Evolutionary conservation across 2,113 vertebrate genomes (phyloP).

Genomic region (Gopherus flavomarginatus): DNA sequence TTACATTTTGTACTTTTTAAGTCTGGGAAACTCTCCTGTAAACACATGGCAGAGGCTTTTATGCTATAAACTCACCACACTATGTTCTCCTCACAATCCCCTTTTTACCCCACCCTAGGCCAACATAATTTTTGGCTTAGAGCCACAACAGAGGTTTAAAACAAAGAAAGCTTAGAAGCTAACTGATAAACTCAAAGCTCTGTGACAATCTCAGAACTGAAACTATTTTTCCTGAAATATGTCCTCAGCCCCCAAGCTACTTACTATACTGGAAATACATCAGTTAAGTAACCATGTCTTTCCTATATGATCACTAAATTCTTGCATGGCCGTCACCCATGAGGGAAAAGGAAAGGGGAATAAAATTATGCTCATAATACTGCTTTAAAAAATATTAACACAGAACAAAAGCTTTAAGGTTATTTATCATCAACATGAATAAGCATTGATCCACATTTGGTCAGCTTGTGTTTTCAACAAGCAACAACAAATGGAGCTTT

Average conservation of each 20-base stretch:
- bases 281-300: not conserved
- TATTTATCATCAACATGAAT: not conserved
- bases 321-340: fast-evolving
- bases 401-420: not conserved
- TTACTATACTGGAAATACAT: not conserved
- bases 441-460: constrained; percentile 26
- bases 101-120: not conserved
- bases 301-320: constrained; percentile 9
- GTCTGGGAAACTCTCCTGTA: not conserved
- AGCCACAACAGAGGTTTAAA: not conserved
- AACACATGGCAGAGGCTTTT: not conserved
- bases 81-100: not conserved
- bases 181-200: not conserved
- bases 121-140: constrained; percentile 6
- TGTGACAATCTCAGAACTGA: not conserved
- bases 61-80: not conserved
- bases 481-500: constrained; percentile 35
- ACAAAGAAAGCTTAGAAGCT: not conserved
- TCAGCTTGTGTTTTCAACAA: constrained; percentile 34
- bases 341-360: not conserved
- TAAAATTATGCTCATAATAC: not conserved
- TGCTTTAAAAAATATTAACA: not conserved
- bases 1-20: not conserved
- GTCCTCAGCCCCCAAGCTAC: not conserved
- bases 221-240: not conserved